Evolutionary conservation across 1,140 invertebrate genomes (phyloP).

Genomic region (Phymastichus coffea): DNA sequence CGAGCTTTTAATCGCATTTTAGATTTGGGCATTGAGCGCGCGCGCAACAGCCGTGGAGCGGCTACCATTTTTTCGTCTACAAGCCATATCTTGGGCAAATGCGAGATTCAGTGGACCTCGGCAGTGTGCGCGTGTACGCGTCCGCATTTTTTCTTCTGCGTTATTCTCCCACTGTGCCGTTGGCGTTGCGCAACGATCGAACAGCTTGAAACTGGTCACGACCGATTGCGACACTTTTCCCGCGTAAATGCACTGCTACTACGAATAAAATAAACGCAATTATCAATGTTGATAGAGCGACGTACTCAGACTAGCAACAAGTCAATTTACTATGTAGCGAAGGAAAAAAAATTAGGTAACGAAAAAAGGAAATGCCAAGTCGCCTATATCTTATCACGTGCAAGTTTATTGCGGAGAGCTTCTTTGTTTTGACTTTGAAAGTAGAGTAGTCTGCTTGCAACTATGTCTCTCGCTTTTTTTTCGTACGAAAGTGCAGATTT

Average conservation of each 20-base stretch:
- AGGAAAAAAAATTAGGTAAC: no score
- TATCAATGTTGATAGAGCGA: not conserved
- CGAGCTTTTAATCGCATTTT: not conserved
- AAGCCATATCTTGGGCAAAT: no score
- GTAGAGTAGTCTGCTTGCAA: slow-evolving; percentile 1
- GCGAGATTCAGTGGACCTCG: no score
- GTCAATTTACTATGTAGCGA: not conserved
- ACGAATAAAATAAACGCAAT: not conserved
- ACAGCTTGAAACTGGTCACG: not conserved
- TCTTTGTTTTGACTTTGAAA: slow-evolving; percentile 16
- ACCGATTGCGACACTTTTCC: not conserved
- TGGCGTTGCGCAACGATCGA: not conserved
- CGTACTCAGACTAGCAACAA: not conserved
- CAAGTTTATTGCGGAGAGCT: not conserved
- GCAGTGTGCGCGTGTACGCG: no score
- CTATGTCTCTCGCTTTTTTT: not conserved
- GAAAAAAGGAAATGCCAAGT: slow-evolving; percentile 4
- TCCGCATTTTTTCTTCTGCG: no score
- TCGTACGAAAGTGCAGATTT: not conserved
- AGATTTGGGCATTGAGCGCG: no score
- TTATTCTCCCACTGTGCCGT: no score
- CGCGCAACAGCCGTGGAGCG: no score
- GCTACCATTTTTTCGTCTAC: no score
- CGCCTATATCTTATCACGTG: slow-evolving; percentile 6
- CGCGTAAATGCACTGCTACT: not conserved